Conservation (phyloP, 2,888 invertebrate species). For the Neria commutata region DNA sequence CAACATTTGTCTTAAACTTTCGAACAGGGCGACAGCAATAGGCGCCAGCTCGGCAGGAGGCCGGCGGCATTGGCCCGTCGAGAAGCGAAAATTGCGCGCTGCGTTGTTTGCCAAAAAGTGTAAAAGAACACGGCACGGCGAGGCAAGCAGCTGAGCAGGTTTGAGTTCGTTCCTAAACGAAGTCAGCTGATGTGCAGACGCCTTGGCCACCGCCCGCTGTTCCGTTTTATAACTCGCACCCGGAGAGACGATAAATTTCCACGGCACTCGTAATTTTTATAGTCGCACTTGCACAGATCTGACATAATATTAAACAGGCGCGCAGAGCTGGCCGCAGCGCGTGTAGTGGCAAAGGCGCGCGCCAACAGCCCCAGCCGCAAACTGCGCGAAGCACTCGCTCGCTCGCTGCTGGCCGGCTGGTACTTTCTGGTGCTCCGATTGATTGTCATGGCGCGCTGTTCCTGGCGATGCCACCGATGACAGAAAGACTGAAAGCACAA, state of each 20-base stretch:
- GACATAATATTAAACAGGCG: slow-evolving; percentile 56
- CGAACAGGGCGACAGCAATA: slow-evolving; percentile 40
- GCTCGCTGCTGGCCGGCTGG: neutral
- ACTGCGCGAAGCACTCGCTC: neutral
- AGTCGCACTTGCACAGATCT: slow-evolving; percentile 57
- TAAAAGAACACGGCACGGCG: too few relatives aligned
- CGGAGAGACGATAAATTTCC: slow-evolving; percentile 55
- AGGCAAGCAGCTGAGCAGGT: too few relatives aligned
- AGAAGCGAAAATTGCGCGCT: too few relatives aligned
- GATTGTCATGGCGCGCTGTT: too few relatives aligned
- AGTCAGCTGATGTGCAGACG: neutral
- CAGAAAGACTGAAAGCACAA: neutral
- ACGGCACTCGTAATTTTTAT: slow-evolving; percentile 50
- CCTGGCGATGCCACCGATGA: neutral
- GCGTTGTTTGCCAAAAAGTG: too few relatives aligned
- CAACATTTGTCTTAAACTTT: slow-evolving; percentile 53
- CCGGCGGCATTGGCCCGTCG: too few relatives aligned
- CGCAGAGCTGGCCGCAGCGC: slow-evolving; percentile 37
- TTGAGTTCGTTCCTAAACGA: neutral
- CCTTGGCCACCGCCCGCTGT: slow-evolving; percentile 18
- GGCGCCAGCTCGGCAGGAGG: too few relatives aligned
- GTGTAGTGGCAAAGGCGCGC: neutral
- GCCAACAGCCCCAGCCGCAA: neutral
- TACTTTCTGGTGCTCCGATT: too few relatives aligned
- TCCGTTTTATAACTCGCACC: slow-evolving; percentile 48